These are phyloP conservation scores for Branchellion lobata DNA, from an alignment of 2,888 invertebrate genomes.

Conservation along the genomic window DNA sequence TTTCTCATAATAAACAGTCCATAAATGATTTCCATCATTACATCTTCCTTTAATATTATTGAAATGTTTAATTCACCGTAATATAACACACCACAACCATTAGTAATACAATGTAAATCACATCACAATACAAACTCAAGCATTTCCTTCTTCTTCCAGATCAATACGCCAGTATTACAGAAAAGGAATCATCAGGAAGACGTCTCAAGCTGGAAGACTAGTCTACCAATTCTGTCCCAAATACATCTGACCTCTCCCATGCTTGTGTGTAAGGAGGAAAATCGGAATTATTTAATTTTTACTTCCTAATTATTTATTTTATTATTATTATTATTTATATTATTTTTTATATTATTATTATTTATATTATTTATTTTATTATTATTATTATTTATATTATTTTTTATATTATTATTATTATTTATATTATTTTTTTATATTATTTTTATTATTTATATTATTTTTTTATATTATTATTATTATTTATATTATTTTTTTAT, in stretches of 20 bases:
- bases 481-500: not conserved
- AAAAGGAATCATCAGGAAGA: constrained; percentile 93
- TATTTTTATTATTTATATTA: not conserved
- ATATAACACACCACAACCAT: not conserved
- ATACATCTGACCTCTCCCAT: constrained; percentile 67
- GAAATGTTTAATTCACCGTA: too few species aligned
- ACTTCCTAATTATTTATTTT: not conserved
- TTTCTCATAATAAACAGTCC: too few species aligned
- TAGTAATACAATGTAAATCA: not conserved
- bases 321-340: not conserved
- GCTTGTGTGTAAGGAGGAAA: not conserved
- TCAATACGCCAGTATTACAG: constrained; percentile 98
- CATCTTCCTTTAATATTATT: too few species aligned
- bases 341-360: not conserved
- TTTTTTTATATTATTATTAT: not conserved
- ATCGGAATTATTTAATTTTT: not conserved
- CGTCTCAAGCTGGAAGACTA: constrained; percentile 91
- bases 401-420: not conserved
- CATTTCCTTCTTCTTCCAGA: constrained; percentile 62
- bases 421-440: not conserved
- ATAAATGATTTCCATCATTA: too few species aligned
- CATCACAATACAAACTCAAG: not conserved
- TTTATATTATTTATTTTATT: not conserved
- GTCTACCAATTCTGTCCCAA: constrained; percentile 98
- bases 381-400: not conserved